These are phyloP conservation scores for Eupithecia dodoneata DNA, from an alignment of 2,888 invertebrate genomes.

Conservation along the genomic window DNA sequence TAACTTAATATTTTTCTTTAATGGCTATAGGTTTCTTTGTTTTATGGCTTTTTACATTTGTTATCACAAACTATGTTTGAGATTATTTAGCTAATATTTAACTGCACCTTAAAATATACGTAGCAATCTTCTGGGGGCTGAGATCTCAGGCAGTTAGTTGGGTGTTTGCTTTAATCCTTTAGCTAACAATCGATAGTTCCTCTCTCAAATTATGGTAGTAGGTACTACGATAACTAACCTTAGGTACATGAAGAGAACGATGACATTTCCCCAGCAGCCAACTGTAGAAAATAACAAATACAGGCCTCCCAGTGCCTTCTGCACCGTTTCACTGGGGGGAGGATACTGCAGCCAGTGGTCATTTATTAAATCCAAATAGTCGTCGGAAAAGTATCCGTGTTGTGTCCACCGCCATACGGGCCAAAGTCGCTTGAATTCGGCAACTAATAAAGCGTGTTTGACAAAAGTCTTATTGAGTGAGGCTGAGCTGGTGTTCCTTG, in stretches of 20 bases:
- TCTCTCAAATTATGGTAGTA: background rate
- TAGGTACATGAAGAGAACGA: constrained; percentile 89
- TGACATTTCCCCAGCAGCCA: constrained; percentile 88
- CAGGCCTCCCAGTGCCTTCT: constrained; percentile 85
- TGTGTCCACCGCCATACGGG: constrained; percentile 79
- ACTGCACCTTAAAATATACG: background rate
- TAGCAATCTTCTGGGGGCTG: background rate
- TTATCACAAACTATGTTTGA: too few species aligned
- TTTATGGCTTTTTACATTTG: too few species aligned
- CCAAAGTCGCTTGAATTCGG: constrained; percentile 70
- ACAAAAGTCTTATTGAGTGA: constrained; percentile 51
- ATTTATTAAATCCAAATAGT: constrained; percentile 85
- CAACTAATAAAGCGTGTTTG: constrained; percentile 61
- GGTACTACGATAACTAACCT: constrained; percentile 79
- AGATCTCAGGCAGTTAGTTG: background rate
- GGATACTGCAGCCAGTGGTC: constrained; percentile 89
- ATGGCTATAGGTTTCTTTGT: background rate
- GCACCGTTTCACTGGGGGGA: constrained; percentile 84
- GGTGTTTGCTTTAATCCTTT: background rate
- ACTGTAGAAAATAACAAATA: constrained; percentile 86
- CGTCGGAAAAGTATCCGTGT: constrained; percentile 83
- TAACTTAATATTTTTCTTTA: background rate
- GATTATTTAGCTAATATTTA: background rate
- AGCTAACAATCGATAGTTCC: background rate
- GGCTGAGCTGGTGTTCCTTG: constrained; percentile 50